Percentiles rank a stretch among this genome's conserved stretches.
Evolutionary conservation across 2,888 invertebrate species (phyloP).

Genomic region (Uropetala carovei): DNA sequence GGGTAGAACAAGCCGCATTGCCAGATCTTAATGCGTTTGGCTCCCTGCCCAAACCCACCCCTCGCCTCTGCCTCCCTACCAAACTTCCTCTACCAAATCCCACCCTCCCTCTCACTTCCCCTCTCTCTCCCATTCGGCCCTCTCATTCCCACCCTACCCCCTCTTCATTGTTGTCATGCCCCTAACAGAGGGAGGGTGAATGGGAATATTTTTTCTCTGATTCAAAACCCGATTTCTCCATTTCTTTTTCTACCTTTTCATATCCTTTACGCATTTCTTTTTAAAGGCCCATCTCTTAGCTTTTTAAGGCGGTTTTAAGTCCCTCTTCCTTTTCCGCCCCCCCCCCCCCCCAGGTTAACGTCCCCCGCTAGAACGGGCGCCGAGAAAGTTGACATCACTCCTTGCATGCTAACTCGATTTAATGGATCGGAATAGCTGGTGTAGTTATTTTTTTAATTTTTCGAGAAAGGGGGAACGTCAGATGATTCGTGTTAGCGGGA

Average conservation of each 20-base stretch:
- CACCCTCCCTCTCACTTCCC: background rate
- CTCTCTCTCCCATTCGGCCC: no score
- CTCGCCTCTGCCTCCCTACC: background rate
- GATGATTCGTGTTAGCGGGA: background rate
- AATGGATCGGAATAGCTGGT: constrained; percentile 10
- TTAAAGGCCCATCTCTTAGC: no score
- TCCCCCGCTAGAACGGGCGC: background rate
- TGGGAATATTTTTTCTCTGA: no score
- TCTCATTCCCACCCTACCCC: no score
- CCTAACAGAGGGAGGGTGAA: no score
- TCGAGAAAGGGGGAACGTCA: background rate
- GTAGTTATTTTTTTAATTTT: background rate
- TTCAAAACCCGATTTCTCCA: no score
- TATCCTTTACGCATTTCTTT: no score
- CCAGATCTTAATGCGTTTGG: background rate
- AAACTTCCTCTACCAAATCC: background rate
- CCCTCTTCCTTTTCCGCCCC: background rate
- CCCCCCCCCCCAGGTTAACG: background rate
- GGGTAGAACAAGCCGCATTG: constrained; percentile 5
- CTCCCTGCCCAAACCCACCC: background rate
- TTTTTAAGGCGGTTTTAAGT: no score
- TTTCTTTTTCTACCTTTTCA: no score
- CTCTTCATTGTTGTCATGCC: no score
- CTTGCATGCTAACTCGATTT: background rate
- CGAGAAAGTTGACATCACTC: no score